Evolutionary conservation across 2,113 vertebrate genomes (phyloP), one percentile per base, ranked within the genome.

Genomic region (Hippocampus abdominalis): DNA sequence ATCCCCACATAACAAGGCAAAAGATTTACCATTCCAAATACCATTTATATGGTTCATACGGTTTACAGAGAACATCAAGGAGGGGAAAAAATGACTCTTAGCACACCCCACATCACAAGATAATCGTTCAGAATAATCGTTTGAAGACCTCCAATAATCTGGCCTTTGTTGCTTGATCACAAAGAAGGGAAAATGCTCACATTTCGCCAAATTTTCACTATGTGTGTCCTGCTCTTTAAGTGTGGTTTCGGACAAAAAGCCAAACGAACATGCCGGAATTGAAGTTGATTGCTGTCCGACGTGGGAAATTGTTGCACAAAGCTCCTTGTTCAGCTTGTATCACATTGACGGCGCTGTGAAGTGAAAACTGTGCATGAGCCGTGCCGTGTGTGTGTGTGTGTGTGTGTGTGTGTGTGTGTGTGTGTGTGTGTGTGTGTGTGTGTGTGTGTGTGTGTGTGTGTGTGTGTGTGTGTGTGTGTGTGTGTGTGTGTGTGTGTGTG

Each of bases 321-420:
- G 4, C 63, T 25, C 21, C 42, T 25, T 12, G 7, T n/a, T 64
- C 15, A 11, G 6, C 29, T 29, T 27, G 27, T 27, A 40, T 29
- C 65, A 53, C 48, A 49, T 70, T 76, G 70, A 79, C 27, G 29
- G 54, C 64, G 25, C 12, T 15, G 60, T 61, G 46, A 8, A 54
- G 9, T 66, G 59, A 80, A 36, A 80, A 71, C 75, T 64, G 32
- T 39, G 81, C 72, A 71, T 68, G 63, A 80, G 75, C 71, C 16
- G 27, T 8, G 48, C 44, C 42, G 42, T 42, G 61, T 62, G 59
- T 40, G 39, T 36, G 66, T 11, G 49, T n/a, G 72, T 49, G 60
- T n/a, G 42, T 42, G 61, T 62, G 42, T 42, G 61, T 62, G 42
- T 42, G 61, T 62, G 42, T 42, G 61, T 62, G 42, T 42, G 61